Base-by-base conservation (phyloP, 2,797 vertebrate genomes). In the Catostomus latipinnis region DNA sequence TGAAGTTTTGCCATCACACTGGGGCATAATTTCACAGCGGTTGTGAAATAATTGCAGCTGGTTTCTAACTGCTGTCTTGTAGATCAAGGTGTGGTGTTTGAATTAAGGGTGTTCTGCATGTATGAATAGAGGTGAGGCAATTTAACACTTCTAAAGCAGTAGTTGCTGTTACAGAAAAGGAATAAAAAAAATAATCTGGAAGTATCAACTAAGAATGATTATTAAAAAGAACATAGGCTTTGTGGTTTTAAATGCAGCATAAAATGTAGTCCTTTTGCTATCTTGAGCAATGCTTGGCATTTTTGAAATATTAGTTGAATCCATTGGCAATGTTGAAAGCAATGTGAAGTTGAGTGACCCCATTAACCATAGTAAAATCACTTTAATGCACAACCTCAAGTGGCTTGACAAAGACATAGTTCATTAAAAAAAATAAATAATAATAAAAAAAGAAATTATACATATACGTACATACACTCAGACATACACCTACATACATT, bases 51-150 rank as follows among this genome's bases (percentile, higher is more conserved):
- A 63, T 71, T 76, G 53, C 14, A 48, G 34, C 65, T 62, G 56
- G 54, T 75, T 66, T 50, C 60, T 79, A 50, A 52, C 77, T 49
- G 70, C 52, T 63, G 70, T 66, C 66, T 12, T 13, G 60, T 74
- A 67, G 65, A 57, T 57, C 48, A 79, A 74, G 81, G 72, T 65
- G 81, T 81, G 83, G 57, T 61, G 13, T 62, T 65, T 71, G 63
- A 76, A 67, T 67, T 54, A 22, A 34, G 34, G 34, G 34, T 66
- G 72, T 79, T 34, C 49, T 22, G 53, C 6, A 11, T 8, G 8
- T 16, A 54, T 54, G 45, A 80, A 68, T 34, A 6, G 57, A 62
- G 76, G 68, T 54, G 60, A 71, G 61, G 67, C 16, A 22, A 6
- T 34, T 48, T 71, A 22, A 71, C 61, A 52, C n/a, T 68, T 54